Percentiles rank a stretch among this genome's conserved stretches.
phyloP scores from a whole-genome alignment of 2,888 invertebrate species.

The Stomorhina lunata region DNA sequence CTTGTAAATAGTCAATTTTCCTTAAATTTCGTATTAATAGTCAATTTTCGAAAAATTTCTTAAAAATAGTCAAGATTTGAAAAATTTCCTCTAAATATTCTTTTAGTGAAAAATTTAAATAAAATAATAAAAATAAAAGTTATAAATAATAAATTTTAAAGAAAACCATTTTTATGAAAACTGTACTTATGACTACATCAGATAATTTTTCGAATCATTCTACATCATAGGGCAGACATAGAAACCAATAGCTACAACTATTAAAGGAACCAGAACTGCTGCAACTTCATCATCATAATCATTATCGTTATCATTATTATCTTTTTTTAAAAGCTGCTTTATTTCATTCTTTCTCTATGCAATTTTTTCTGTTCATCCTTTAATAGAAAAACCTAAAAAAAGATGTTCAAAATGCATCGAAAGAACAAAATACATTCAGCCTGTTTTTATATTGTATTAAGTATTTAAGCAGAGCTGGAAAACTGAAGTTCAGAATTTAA shows the following conservation, averaged over 20 bases:
- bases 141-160: background rate
- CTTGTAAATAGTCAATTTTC: too few species aligned
- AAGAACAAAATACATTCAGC: background rate
- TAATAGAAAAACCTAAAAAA: background rate
- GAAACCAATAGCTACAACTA: background rate
- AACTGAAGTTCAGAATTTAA: background rate
- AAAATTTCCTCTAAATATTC: too few species aligned
- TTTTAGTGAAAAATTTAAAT: too few species aligned
- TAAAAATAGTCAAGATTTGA: too few species aligned
- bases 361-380: background rate
- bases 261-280: background rate
- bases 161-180: background rate
- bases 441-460: background rate
- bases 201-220: background rate
- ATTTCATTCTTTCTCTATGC: conserved; percentile 5
- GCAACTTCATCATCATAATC: background rate
- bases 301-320: background rate
- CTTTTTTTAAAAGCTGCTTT: background rate
- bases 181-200: conserved; percentile 11
- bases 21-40: too few species aligned
- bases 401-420: background rate
- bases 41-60: too few species aligned
- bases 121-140: background rate
- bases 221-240: conserved; percentile 29
- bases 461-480: background rate